phyloP scores from a whole-genome alignment of 2,888 invertebrate genomes.

The Gibbula magus region DNA sequence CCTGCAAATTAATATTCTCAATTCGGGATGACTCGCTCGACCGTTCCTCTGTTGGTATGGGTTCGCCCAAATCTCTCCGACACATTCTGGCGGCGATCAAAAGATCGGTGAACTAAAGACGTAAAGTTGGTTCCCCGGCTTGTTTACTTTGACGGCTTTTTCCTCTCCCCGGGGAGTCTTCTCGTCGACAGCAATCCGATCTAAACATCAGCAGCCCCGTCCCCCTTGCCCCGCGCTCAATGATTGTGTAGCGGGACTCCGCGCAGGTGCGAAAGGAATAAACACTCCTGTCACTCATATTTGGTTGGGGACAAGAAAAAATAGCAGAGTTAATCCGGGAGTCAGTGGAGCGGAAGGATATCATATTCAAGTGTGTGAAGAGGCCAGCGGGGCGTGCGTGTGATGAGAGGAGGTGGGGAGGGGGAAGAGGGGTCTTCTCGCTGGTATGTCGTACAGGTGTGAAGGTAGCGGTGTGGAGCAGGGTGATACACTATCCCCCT shows the following conservation, averaged over 20 bases:
- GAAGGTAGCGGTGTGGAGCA: constrained; percentile 12
- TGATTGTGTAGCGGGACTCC: constrained; percentile 18
- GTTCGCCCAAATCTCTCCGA: neutral
- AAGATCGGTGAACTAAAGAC: constrained; percentile 1
- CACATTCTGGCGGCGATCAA: constrained; percentile 18
- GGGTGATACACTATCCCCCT: constrained; percentile 19
- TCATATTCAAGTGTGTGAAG: constrained; percentile 29
- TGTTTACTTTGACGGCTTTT: constrained; percentile 22
- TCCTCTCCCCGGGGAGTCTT: constrained; percentile 1
- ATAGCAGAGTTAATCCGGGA: constrained; percentile 32
- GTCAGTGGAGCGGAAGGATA: constrained; percentile 33
- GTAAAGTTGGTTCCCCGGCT: constrained; percentile 13
- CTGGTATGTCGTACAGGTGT: constrained; percentile 24
- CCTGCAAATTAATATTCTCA: constrained; percentile 28
- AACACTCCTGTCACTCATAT: constrained; percentile 19
- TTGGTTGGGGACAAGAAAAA: constrained; percentile 18
- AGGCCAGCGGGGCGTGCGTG: constrained; percentile 21
- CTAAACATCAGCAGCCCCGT: constrained; percentile 7
- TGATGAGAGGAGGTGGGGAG: neutral
- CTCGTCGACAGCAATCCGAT: constrained; percentile 14
- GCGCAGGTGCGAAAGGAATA: constrained; percentile 25
- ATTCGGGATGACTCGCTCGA: constrained; percentile 4
- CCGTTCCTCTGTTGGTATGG: neutral
- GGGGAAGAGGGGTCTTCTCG: neutral
- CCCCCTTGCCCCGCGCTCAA: neutral